Base-by-base conservation (phyloP, 2,113 vertebrate genomes). In the Ictidomys tridecemlineatus region DNA sequence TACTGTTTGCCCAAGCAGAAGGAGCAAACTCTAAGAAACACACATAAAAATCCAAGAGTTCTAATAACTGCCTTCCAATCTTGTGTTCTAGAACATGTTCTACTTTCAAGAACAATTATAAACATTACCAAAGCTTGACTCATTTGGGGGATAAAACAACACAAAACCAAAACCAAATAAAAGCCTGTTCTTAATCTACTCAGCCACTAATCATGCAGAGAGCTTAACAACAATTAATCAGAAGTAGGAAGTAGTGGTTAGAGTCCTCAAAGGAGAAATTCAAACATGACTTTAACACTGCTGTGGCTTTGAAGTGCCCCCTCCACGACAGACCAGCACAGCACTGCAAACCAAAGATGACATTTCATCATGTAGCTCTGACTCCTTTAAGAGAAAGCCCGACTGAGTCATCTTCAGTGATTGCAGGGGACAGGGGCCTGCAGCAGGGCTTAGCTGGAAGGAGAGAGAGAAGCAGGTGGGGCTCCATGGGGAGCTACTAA, bases 101-200 rank as follows among this genome's bases (percentile, higher is more conserved):
- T 93, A 84, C 72, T 89, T 95, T 92, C n/a, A 95, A 90, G 76
- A 95, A 87, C 51, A 94, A 88, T 53, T 51, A 93, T 34, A 92
- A 93, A 92, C 51, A 45, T 58, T 34, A 83, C 39, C 26, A 45
- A 92, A 78, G 14, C n/a, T 83, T 73, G 67, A 56, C 30, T 72
- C 53, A 65, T 45, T 86, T 65, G 26, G 30, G 58, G 48, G 51
- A 73, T 39, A 92, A 89, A 91, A 30, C 32, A 85, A 89, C 32
- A 76, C 92, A 58, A 92, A 96, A 85, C 9, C 30, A 39, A 90
- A 94, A 63, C 14, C 14, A 92, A 79, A 74, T 11, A 37, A 70
- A 86, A 92, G 22, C 17, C 24, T 72, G 56, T 85, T 69, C 63
- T n/a, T 12, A 80, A 42, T 13, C 73, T 11, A 67, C 20, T 89